These are phyloP conservation scores for Atta cephalotes DNA, from an alignment of 1,140 invertebrate genomes.

Conservation along the genomic window DNA sequence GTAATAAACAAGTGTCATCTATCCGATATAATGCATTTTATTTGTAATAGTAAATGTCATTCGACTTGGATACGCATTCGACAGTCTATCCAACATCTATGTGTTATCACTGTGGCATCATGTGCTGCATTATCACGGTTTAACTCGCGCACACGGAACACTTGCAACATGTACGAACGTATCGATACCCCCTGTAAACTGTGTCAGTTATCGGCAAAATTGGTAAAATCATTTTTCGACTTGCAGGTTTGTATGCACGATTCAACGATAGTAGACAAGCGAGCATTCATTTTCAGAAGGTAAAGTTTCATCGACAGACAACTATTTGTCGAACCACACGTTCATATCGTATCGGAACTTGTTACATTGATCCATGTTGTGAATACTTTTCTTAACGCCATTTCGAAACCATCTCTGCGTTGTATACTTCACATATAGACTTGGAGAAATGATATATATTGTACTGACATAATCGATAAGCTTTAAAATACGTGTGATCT, in stretches of 20 bases:
- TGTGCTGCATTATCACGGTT: conserved; percentile 2
- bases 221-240: conserved; percentile 6
- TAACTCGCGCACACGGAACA: not conserved
- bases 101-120: not conserved
- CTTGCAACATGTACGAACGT: not conserved
- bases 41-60: not conserved
- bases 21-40: not conserved
- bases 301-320: not conserved
- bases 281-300: not conserved
- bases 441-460: not conserved
- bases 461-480: not conserved
- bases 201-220: conserved; percentile 9
- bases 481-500: not conserved
- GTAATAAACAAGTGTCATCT: not conserved
- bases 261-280: not conserved
- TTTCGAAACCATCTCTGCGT: not conserved
- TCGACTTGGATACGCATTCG: not conserved
- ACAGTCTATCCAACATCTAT: not conserved
- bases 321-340: not conserved
- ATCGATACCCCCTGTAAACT: conserved; percentile 10
- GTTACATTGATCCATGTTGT: not conserved
- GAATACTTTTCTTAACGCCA: not conserved
- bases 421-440: not conserved
- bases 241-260: not conserved
- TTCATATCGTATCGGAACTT: conserved; percentile 9